Base-by-base conservation (phyloP, 2,888 invertebrate genomes). In the Hirtodrosophila trivittata region DNA sequence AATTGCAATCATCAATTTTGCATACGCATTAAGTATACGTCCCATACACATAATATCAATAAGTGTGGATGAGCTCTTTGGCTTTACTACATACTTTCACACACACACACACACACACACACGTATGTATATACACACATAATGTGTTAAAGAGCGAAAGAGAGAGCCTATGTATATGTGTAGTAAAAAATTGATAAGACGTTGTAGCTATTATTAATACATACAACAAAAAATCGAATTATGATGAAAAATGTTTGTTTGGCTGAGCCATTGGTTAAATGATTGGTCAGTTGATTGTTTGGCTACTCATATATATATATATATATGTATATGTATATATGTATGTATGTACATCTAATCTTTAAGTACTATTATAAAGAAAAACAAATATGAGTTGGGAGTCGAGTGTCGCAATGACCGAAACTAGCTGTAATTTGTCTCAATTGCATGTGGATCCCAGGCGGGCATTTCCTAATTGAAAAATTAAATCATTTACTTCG, bases 401-500 rank as follows among this genome's bases (percentile, higher is more conserved):
- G 5, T 35, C 21, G 26, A 50, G 58, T 71, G 47, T 65, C 67
- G 58, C 66, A 58, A 55, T 43, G 35, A 21, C 47, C 21, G 32
- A 49, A 49, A 51, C 57, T 47, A 42, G 32, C 46, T 60, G 52
- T 60, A 87, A 86, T 87, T 86, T 69, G 62, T 69, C 45, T 75
- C 87, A 87, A 78, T 85, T 78, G 73, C 80, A 64, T 52, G 41
- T 10, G 45, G 33, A 37, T 41, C 33, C 54, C 46, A 30, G 33
- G 12, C 32, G 55, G 56, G 26, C 21, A 80, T 64, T 82, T 83
- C 58, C 86, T 87, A 83, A 83, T 83, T 83, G 86, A 80, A 74
- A 83, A 87, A 83, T 87, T 74, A 83, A 87, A 86, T 82, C 73
- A 87, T 87, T 83, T 87, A 67, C 66, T 45, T 62, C 52, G 13